Percentiles rank a stretch among this genome's conserved stretches.
phyloP scores from a whole-genome alignment of 1,140 invertebrate species.

The Maniola jurtina region DNA sequence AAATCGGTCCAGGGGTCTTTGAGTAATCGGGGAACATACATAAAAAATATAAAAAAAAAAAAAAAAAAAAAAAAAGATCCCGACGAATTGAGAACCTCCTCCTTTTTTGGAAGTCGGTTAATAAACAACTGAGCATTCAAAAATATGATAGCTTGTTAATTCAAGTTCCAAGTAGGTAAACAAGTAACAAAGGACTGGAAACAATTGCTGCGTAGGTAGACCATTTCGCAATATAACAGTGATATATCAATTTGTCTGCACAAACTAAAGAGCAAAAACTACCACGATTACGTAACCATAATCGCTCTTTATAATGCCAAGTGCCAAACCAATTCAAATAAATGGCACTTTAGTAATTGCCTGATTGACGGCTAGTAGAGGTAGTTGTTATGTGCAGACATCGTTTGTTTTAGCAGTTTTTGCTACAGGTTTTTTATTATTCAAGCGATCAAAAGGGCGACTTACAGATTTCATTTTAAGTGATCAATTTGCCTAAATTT shows the following conservation, averaged over 20 bases:
- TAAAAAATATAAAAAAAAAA: too few species aligned
- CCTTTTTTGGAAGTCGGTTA: too few species aligned
- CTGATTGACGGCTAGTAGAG: constrained; percentile 19
- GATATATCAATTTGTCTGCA: constrained; percentile 42
- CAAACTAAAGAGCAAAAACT: constrained; percentile 26
- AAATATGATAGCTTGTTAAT: background rate
- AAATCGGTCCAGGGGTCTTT: too few species aligned
- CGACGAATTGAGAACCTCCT: too few species aligned
- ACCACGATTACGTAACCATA: constrained; percentile 26
- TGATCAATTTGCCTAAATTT: too few species aligned
- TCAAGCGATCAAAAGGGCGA: background rate
- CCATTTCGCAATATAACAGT: constrained; percentile 38
- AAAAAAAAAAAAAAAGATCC: too few species aligned
- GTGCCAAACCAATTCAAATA: constrained; percentile 23
- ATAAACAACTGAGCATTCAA: background rate
- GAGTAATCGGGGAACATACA: too few species aligned
- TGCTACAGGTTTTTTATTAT: background rate
- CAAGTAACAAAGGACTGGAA: constrained; percentile 26
- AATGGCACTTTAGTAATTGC: constrained; percentile 18
- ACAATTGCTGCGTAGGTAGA: constrained; percentile 37
- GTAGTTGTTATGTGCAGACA: background rate
- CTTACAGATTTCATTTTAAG: too few species aligned
- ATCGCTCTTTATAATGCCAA: constrained; percentile 23
- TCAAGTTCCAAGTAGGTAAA: constrained; percentile 11
- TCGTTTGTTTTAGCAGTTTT: background rate